Evolutionary conservation across 2,113 vertebrate species (phyloP).

Genomic region (Blennius ocellaris): DNA sequence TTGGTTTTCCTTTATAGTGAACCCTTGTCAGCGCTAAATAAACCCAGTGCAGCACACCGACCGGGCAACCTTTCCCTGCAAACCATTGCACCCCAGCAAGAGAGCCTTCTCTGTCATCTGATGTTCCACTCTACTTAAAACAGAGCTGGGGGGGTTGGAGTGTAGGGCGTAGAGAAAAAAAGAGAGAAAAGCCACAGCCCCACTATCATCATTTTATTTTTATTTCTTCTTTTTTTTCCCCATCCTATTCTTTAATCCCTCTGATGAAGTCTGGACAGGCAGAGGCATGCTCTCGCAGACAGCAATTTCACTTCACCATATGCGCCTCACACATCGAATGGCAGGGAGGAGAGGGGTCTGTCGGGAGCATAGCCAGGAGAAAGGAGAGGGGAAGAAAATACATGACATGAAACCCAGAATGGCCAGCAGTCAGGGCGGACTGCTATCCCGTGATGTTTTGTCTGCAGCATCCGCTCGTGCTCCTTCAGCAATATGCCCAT

Average conservation of each 20-base stretch:
- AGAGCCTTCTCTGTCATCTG: slow-evolving; percentile 89
- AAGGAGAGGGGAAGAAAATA: slow-evolving; percentile 67
- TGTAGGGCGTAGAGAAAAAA: slow-evolving; percentile 62
- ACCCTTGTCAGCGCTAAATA: slow-evolving; percentile 70
- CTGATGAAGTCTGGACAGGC: slow-evolving; percentile 99
- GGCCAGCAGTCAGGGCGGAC: slow-evolving; percentile 55
- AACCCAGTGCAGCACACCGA: slow-evolving; percentile 62
- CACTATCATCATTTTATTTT: slow-evolving; percentile 89
- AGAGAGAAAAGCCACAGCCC: slow-evolving; percentile 73
- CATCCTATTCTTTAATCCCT: slow-evolving; percentile 98
- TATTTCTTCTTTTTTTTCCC: slow-evolving; percentile 87
- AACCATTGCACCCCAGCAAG: slow-evolving; percentile 69
- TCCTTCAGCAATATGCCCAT: slow-evolving; percentile 36
- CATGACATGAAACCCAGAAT: slow-evolving; percentile 74
- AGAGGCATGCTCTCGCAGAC: slow-evolving; percentile 97
- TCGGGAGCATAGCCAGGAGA: slow-evolving; percentile 91
- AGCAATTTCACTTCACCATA: slow-evolving; percentile 98
- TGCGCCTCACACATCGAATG: slow-evolving; percentile 95
- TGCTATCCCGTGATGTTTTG: slow-evolving; percentile 51
- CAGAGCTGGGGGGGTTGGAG: slow-evolving; percentile 69
- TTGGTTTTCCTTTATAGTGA: slow-evolving; percentile 76
- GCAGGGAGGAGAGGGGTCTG: slow-evolving; percentile 93
- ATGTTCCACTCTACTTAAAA: slow-evolving; percentile 87
- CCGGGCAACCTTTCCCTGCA: slow-evolving; percentile 65
- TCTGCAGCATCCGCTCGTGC: slow-evolving; percentile 32